phyloP scores from a whole-genome alignment of 2,797 vertebrate species.

The Amazonetta brasiliensis region DNA sequence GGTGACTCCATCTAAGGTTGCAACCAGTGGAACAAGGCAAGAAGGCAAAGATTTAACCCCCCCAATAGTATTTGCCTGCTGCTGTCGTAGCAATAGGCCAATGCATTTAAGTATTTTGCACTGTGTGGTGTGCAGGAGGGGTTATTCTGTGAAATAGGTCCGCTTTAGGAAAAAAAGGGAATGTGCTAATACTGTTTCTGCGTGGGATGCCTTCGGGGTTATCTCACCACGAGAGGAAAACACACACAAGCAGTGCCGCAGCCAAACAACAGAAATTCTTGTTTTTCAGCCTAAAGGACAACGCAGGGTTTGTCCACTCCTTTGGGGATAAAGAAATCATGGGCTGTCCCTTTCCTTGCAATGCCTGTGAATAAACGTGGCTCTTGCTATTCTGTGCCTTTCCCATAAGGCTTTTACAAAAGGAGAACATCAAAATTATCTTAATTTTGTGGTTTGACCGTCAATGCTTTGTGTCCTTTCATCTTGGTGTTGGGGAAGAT shows the following conservation, averaged over 20 bases:
- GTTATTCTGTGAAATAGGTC: neutral
- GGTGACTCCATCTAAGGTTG: neutral
- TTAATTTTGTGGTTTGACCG: neutral
- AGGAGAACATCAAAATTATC: neutral
- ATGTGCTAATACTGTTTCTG: neutral
- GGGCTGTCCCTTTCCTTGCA: neutral
- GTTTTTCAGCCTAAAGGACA: neutral
- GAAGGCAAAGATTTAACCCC: neutral
- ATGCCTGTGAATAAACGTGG: fast-evolving
- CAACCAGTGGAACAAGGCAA: neutral
- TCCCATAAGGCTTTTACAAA: neutral
- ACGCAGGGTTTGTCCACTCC: neutral
- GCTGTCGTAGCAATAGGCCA: neutral
- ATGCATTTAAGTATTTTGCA: neutral
- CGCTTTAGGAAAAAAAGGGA: neutral
- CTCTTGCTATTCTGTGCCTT: neutral
- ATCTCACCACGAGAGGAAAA: neutral
- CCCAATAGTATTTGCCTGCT: neutral
- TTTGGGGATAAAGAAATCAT: neutral
- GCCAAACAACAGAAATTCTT: neutral
- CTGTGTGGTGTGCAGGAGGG: neutral
- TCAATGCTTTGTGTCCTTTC: fast-evolving
- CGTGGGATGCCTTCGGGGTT: neutral
- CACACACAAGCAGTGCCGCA: neutral
- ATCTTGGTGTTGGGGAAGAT: fast-evolving